These are phyloP conservation scores for Latrodectus elegans DNA, from an alignment of 2,888 invertebrate species.

Conservation along the genomic window DNA sequence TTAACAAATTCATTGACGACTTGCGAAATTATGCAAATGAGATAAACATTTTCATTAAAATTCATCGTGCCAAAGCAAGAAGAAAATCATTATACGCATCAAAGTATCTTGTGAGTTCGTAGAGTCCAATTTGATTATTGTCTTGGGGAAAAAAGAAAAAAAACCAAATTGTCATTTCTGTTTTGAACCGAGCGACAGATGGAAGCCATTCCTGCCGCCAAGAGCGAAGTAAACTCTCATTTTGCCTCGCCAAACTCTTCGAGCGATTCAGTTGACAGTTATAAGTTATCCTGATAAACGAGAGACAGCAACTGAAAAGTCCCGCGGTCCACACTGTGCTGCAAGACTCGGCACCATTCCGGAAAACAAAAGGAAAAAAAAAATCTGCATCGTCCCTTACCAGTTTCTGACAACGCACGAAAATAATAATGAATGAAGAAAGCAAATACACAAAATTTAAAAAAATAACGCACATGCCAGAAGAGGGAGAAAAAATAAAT, in stretches of 20 bases:
- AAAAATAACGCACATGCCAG: conserved; percentile 3
- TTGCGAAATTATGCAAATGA: too few species aligned
- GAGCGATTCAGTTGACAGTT: conserved; percentile 5
- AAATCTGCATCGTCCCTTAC: conserved; percentile 45
- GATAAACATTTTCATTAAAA: too few species aligned
- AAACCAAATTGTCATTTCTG: too few species aligned
- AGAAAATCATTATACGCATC: too few species aligned
- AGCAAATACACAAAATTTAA: background rate
- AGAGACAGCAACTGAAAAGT: background rate
- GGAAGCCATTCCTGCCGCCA: too few species aligned
- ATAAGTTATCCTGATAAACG: background rate
- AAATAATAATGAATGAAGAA: conserved; percentile 44
- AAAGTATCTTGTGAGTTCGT: too few species aligned
- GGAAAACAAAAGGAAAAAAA: conserved; percentile 9
- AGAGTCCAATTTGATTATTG: too few species aligned
- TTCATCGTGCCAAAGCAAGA: too few species aligned
- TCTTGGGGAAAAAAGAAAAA: too few species aligned
- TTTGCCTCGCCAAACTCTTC: background rate
- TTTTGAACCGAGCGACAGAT: too few species aligned
- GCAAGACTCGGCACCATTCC: conserved; percentile 5
- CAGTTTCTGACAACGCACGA: conserved; percentile 39
- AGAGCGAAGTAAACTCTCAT: too few species aligned
- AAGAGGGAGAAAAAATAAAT: background rate
- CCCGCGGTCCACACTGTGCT: background rate
- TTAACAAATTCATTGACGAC: too few species aligned